phyloP scores from a whole-genome alignment of 2,113 vertebrate species.

The Pachypanchax playfairii region DNA sequence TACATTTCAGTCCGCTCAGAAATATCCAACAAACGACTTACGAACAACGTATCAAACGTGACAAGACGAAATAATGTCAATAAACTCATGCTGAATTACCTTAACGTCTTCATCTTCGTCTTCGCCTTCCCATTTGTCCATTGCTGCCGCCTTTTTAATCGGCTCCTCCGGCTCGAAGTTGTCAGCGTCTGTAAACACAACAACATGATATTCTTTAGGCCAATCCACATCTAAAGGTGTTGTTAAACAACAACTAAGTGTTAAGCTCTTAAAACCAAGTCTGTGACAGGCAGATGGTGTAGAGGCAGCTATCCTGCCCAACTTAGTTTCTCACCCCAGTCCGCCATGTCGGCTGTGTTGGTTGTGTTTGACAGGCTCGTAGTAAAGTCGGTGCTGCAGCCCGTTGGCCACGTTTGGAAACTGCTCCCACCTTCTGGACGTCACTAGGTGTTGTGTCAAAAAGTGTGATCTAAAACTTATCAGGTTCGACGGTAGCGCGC shows the following conservation, averaged over 20 bases:
- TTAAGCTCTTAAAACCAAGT: not conserved
- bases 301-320: conserved; percentile 27
- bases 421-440: conserved; percentile 53
- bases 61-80: not conserved
- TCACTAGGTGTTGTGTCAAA: conserved; percentile 25
- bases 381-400: conserved; percentile 45
- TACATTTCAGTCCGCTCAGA: not conserved
- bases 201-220: conserved; percentile 49
- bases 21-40: too few relatives aligned
- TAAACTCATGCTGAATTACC: conserved; percentile 66
- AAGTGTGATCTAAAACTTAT: not conserved
- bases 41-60: not conserved
- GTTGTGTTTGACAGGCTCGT: conserved; percentile 68
- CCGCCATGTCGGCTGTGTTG: conserved; percentile 83
- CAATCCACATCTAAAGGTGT: conserved; percentile 34
- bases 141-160: conserved; percentile 62
- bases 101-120: conserved; percentile 92
- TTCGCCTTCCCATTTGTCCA: conserved; percentile 92
- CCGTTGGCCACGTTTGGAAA: conserved; percentile 42
- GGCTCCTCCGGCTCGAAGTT: conserved; percentile 85
- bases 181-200: conserved; percentile 83
- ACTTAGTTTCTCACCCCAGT: conserved; percentile 87
- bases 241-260: not conserved
- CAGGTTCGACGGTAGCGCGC: not conserved
- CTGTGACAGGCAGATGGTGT: conserved; percentile 1